phyloP scores from a whole-genome alignment of 2,797 vertebrate species.

The Cynodonichthys magdalenae region DNA sequence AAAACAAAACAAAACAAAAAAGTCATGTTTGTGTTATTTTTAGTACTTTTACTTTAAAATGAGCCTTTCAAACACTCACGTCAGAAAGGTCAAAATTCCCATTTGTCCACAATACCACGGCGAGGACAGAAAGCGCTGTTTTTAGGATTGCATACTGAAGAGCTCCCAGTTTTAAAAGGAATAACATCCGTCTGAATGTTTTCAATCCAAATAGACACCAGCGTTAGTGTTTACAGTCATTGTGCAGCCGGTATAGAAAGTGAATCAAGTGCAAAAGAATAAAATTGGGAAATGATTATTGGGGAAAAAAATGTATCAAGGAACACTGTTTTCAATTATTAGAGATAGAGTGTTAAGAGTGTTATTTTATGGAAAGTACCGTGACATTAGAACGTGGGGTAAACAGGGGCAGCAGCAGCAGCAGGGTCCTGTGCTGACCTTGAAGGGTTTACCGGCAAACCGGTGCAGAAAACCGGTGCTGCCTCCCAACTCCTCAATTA shows the following conservation, averaged over 20 bases:
- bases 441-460: slow-evolving; percentile 75
- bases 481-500: slow-evolving; percentile 86
- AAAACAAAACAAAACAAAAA: slow-evolving; percentile 28
- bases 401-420: slow-evolving; percentile 88
- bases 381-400: slow-evolving; percentile 79
- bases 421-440: slow-evolving; percentile 84
- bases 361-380: slow-evolving; percentile 50
- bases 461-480: slow-evolving; percentile 73
- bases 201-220: slow-evolving; percentile 3
- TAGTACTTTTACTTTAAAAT: neutral
- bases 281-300: neutral
- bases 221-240: neutral
- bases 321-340: neutral
- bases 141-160: slow-evolving; percentile 88
- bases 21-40: neutral
- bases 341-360: neutral
- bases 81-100: slow-evolving; percentile 80
- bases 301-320: neutral
- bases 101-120: slow-evolving; percentile 87
- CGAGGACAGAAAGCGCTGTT: slow-evolving; percentile 81
- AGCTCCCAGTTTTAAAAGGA: slow-evolving; percentile 85
- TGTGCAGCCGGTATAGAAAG: neutral
- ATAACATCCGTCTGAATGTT: slow-evolving; percentile 73
- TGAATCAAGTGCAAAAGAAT: neutral
- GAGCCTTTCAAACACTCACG: slow-evolving; percentile 73